Percentiles rank a stretch among this genome's conserved stretches.
Evolutionary conservation across 2,797 vertebrate species (phyloP).

Genomic region (Myotis planiceps): DNA sequence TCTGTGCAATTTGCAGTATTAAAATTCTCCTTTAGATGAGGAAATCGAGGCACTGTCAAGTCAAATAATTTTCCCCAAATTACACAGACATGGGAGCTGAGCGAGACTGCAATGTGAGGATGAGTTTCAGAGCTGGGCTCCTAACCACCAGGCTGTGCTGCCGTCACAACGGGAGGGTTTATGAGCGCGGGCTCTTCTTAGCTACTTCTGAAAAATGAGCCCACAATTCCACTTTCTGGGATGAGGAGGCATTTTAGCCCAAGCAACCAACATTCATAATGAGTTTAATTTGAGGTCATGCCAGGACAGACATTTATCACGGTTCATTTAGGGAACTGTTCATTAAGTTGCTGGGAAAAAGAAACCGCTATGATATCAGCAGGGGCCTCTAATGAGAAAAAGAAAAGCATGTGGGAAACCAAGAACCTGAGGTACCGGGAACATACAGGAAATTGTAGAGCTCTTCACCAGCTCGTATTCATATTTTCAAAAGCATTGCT

Average conservation of each 20-base stretch:
- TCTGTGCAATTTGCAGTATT: not conserved
- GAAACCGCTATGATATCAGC: conserved; percentile 44
- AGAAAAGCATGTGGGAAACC: conserved; percentile 19
- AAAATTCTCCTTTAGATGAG: not conserved
- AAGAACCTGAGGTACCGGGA: not conserved
- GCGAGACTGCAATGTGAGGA: not conserved
- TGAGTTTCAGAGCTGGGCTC: not conserved
- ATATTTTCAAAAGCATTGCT: not conserved
- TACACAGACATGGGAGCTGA: not conserved
- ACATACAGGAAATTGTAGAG: not conserved
- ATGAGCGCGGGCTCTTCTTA: not conserved
- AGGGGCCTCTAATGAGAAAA: conserved; percentile 22
- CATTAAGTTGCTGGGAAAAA: conserved; percentile 55
- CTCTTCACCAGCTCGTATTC: not conserved
- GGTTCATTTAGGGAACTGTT: conserved; percentile 66
- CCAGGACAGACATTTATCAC: conserved; percentile 61
- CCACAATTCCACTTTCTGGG: conserved; percentile 53
- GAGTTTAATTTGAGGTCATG: conserved; percentile 68
- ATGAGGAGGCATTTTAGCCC: conserved; percentile 35
- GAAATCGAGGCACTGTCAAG: not conserved
- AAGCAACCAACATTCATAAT: conserved; percentile 55
- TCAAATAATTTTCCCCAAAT: not conserved
- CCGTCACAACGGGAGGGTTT: not conserved
- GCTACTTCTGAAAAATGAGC: conserved; percentile 61
- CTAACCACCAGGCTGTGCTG: not conserved